phyloP scores from a whole-genome alignment of 1,140 invertebrate species.

The Potamilus streckersoni region DNA sequence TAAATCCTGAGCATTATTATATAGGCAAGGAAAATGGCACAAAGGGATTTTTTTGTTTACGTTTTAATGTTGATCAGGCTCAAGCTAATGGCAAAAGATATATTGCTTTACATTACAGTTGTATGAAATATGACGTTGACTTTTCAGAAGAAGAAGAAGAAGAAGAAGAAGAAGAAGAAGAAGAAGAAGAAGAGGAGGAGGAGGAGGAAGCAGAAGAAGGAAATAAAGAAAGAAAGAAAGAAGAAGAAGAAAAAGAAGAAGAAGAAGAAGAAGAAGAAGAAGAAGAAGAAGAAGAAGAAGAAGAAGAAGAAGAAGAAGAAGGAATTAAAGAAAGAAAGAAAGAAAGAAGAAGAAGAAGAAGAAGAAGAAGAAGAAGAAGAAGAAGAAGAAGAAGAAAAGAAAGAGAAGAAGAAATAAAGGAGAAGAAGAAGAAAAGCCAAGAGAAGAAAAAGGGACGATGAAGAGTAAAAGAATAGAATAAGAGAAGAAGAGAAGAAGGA shows the following conservation, averaged over 20 bases:
- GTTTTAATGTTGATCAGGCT: background rate
- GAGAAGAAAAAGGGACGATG: background rate
- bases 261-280: too few species aligned
- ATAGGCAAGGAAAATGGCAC: background rate
- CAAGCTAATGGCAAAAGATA: background rate
- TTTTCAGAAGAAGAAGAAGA: constrained; percentile 3
- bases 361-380: constrained; percentile 2
- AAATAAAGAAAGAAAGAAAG: too few species aligned
- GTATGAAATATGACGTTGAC: too few species aligned
- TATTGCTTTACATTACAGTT: too few species aligned
- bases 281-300: constrained; percentile 5
- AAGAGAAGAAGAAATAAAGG: background rate
- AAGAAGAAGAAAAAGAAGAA: background rate
- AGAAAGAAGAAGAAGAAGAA: background rate
- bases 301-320: constrained; percentile 1
- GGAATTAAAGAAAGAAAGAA: too few species aligned
- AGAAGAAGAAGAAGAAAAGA: background rate
- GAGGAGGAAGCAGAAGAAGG: too few species aligned
- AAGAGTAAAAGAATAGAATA: too few species aligned
- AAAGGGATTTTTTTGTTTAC: too few species aligned
- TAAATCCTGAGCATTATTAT: too few species aligned
- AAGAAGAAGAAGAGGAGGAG: background rate
- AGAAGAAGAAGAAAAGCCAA: too few species aligned
- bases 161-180: background rate
- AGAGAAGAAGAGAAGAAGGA: background rate